Evolutionary conservation across 2,113 vertebrate genomes (phyloP).

Genomic region (Rattus rattus): DNA sequence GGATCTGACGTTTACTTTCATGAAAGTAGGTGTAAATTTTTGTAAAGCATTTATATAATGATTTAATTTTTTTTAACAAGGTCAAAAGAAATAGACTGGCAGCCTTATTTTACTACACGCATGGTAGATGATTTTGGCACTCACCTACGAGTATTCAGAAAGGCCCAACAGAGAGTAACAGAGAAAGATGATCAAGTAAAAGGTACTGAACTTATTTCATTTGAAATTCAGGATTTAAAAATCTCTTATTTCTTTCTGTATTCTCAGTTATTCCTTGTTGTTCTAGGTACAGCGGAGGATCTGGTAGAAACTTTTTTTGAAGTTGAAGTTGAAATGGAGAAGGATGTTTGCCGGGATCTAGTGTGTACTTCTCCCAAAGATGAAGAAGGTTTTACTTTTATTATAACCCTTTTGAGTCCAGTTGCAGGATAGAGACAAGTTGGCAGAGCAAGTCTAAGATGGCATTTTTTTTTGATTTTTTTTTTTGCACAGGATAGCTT

Average conservation of each 20-base stretch:
- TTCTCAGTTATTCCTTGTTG: slow-evolving; percentile 69
- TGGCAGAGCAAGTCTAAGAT: slow-evolving; percentile 37
- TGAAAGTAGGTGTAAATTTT: slow-evolving; percentile 44
- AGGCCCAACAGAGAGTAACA: slow-evolving; percentile 95
- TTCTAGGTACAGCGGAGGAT: slow-evolving; percentile 92
- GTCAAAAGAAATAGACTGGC: slow-evolving; percentile 99
- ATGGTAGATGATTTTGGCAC: slow-evolving; percentile 99
- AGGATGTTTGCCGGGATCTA: slow-evolving; percentile 96
- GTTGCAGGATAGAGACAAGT: slow-evolving; percentile 55
- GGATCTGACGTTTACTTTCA: not conserved
- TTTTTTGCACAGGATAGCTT: not conserved
- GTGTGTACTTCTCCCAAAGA: slow-evolving; percentile 97
- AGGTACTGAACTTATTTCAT: slow-evolving; percentile 84
- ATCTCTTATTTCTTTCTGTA: not conserved
- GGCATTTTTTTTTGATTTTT: not conserved
- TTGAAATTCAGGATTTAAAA: slow-evolving; percentile 44
- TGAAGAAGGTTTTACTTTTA: slow-evolving; percentile 93
- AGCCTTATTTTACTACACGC: slow-evolving; percentile 98
- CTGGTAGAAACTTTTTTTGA: slow-evolving; percentile 98
- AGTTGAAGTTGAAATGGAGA: slow-evolving; percentile 99
- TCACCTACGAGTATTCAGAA: slow-evolving; percentile 97
- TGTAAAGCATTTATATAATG: slow-evolving; percentile 23
- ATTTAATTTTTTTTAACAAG: slow-evolving; percentile 84
- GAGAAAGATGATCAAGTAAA: slow-evolving; percentile 95
- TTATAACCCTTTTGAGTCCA: slow-evolving; percentile 57